These are phyloP conservation scores for Esox niger DNA, from an alignment of 2,113 vertebrate genomes.

Conservation along the genomic window DNA sequence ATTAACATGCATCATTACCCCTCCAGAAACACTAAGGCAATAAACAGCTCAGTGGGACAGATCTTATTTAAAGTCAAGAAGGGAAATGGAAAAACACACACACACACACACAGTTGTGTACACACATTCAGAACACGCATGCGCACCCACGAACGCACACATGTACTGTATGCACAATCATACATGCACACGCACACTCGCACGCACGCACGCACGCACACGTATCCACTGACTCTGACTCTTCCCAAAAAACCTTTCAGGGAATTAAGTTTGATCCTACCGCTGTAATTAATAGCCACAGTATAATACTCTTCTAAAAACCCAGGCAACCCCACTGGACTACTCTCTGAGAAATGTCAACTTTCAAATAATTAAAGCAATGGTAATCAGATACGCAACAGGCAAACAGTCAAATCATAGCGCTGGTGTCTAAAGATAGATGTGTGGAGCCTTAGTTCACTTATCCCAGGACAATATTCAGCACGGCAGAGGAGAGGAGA, in stretches of 20 bases:
- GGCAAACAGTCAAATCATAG: constrained; percentile 23
- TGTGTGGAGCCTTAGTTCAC: constrained; percentile 41
- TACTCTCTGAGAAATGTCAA: constrained; percentile 34
- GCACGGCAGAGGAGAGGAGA: constrained; percentile 48
- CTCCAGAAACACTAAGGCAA: constrained; percentile 69
- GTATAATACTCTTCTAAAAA: constrained; percentile 39
- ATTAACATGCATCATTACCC: constrained; percentile 74
- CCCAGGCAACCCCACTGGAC: constrained; percentile 37
- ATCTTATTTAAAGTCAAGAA: constrained; percentile 58
- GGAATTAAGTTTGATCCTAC: constrained; percentile 36
- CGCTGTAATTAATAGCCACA: constrained; percentile 56
- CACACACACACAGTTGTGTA: constrained; percentile 19
- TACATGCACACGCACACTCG: background rate
- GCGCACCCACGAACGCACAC: background rate
- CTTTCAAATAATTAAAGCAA: constrained; percentile 53
- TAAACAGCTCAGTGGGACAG: constrained; percentile 64
- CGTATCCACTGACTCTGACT: background rate
- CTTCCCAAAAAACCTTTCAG: constrained; percentile 22
- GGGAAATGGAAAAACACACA: constrained; percentile 59
- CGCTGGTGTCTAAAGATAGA: constrained; percentile 54
- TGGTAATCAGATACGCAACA: constrained; percentile 50
- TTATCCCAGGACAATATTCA: constrained; percentile 55
- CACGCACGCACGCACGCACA: background rate
- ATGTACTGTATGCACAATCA: too few species aligned
- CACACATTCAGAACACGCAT: too few species aligned